These are phyloP conservation scores for Rhogogaster chlorosoma DNA, from an alignment of 2,888 invertebrate genomes.

Conservation along the genomic window DNA sequence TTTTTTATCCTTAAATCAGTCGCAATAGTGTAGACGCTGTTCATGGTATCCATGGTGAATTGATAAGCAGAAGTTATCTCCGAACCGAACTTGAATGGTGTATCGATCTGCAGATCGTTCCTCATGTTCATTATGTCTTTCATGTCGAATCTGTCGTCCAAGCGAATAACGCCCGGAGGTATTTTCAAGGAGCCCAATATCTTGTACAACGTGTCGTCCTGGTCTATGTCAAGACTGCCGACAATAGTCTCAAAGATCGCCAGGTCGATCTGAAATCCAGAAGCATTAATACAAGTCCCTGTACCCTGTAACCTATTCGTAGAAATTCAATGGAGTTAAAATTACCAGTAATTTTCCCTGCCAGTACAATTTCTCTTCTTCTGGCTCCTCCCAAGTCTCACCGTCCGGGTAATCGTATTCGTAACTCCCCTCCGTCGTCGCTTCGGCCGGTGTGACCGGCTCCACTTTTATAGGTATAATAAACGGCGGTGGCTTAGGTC, in stretches of 20 bases:
- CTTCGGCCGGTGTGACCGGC: conserved; percentile 57
- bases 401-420: conserved; percentile 73
- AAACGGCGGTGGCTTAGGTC: conserved; percentile 67
- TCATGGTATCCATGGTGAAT: conserved; percentile 78
- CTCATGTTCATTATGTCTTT: conserved; percentile 79
- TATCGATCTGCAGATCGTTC: conserved; percentile 81
- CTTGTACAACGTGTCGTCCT: conserved; percentile 70
- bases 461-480: conserved; percentile 62
- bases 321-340: conserved; percentile 34
- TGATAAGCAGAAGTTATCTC: conserved; percentile 79
- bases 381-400: conserved; percentile 76
- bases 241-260: conserved; percentile 66
- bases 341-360: conserved; percentile 81
- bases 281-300: neutral
- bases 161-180: conserved; percentile 80
- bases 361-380: conserved; percentile 80
- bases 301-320: neutral
- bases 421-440: conserved; percentile 58
- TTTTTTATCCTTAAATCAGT: conserved; percentile 78
- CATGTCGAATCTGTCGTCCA: conserved; percentile 80
- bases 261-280: conserved; percentile 62
- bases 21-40: conserved; percentile 77
- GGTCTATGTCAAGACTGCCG: conserved; percentile 71
- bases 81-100: conserved; percentile 79
- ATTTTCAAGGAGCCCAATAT: conserved; percentile 75